Evolutionary conservation across 64 coral and sea anemone genomes (phyloP).

Genomic region (Astreopora myriophthalma): DNA sequence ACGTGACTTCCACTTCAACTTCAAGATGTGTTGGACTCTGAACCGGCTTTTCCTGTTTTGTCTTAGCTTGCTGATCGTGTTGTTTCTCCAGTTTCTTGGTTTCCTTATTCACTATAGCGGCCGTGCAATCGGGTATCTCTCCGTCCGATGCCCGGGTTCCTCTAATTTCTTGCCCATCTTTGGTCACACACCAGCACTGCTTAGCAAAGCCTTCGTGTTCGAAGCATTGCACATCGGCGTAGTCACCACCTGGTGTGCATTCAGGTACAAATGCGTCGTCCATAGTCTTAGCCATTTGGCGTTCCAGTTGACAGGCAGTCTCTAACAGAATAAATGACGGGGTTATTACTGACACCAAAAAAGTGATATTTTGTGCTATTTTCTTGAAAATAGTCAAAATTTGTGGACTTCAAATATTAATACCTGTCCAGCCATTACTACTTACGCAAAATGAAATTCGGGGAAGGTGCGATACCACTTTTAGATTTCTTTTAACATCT

Average conservation of each 20-base stretch:
- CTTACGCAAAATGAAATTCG: too few species aligned
- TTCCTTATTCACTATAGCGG: background rate
- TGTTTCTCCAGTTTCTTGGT: background rate
- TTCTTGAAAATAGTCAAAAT: background rate
- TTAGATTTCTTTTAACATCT: too few species aligned
- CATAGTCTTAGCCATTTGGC: conserved; percentile 76
- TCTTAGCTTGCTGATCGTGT: background rate
- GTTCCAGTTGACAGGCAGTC: conserved; percentile 78
- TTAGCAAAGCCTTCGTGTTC: conserved; percentile 60
- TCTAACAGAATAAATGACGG: conserved; percentile 16
- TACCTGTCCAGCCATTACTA: too few species aligned
- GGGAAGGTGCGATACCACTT: too few species aligned
- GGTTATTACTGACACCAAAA: too few species aligned
- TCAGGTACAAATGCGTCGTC: conserved; percentile 86
- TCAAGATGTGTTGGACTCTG: background rate
- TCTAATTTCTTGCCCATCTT: conserved; percentile 82
- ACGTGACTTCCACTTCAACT: background rate
- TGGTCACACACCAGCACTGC: conserved; percentile 93
- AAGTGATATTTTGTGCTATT: background rate
- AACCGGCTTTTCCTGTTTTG: background rate
- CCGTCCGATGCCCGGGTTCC: conserved; percentile 66
- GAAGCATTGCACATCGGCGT: conserved; percentile 85
- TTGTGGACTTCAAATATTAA: too few species aligned
- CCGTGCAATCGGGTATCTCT: conserved; percentile 3
- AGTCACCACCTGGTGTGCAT: conserved; percentile 76